These are phyloP conservation scores for Montipora foliosa DNA, from an alignment of 64 coral and sea anemone species.

Conservation along the genomic window DNA sequence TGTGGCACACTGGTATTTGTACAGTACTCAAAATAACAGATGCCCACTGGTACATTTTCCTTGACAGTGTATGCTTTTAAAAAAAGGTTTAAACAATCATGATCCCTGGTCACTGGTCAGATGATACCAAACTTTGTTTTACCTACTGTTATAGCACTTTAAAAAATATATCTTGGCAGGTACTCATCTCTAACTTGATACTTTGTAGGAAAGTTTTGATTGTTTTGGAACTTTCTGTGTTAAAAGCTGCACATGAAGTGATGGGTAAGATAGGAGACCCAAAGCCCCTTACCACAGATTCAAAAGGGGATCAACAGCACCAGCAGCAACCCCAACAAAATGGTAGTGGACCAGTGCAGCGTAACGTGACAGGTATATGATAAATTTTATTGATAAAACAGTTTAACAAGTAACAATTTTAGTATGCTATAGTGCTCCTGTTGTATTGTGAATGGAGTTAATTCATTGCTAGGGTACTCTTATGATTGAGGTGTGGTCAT, in stretches of 20 bases:
- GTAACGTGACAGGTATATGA: neutral
- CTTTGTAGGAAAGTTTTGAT: slow-evolving; percentile 91
- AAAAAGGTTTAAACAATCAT: no score
- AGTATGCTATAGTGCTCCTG: no score
- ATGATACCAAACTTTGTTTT: neutral
- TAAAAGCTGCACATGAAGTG: slow-evolving; percentile 81
- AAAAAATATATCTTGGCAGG: no score
- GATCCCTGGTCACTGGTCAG: no score
- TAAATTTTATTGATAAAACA: no score
- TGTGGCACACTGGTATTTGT: no score
- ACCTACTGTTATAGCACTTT: neutral
- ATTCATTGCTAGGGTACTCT: no score
- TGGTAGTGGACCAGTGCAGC: neutral
- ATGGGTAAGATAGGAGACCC: slow-evolving; percentile 93
- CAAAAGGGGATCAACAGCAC: neutral
- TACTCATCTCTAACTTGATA: neutral
- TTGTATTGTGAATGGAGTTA: no score
- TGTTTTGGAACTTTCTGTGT: slow-evolving; percentile 78
- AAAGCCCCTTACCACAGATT: slow-evolving; percentile 61
- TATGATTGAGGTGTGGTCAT: no score
- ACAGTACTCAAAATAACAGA: no score
- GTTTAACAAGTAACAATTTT: neutral
- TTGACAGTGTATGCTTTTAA: no score
- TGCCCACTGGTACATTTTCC: no score
- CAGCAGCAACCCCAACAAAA: slow-evolving; percentile 65